Percentiles rank a stretch among this genome's conserved stretches.
Conservation (phyloP, 2,113 vertebrate species). For the Datnioides undecimradiatus region DNA sequence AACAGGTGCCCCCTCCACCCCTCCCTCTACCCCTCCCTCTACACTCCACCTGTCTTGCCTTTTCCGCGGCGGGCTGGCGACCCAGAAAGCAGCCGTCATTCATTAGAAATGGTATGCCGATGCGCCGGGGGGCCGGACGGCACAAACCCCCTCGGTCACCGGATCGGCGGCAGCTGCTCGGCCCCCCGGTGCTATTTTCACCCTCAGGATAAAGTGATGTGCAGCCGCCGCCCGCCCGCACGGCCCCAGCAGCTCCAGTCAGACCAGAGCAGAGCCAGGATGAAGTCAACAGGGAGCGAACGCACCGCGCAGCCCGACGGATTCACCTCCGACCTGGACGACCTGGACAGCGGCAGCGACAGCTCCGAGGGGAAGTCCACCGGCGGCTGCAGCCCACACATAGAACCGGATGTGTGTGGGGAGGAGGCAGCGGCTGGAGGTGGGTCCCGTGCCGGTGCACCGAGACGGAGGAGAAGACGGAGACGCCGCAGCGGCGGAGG, state of each 20-base stretch:
- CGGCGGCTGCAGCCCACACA: conserved; percentile 70
- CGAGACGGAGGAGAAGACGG: conserved; percentile 27
- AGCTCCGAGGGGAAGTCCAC: conserved; percentile 81
- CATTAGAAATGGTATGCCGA: conserved; percentile 83
- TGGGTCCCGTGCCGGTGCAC: accelerated
- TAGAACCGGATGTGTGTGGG: too few species aligned
- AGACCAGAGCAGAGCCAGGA: conserved; percentile 60
- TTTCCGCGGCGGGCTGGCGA: conserved; percentile 71
- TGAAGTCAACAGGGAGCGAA: conserved; percentile 82
- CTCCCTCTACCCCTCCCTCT: conserved; percentile 21
- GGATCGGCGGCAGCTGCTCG: conserved; percentile 86
- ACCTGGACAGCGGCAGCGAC: conserved; percentile 82
- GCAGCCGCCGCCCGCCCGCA: conserved; percentile 58
- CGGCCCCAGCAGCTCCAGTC: conserved; percentile 52
- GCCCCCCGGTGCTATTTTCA: conserved; percentile 85
- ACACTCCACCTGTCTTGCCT: conserved; percentile 85
- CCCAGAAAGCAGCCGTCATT: conserved; percentile 87
- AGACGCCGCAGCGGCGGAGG: conserved; percentile 28
- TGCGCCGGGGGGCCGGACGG: conserved; percentile 75
- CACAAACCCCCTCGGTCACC: conserved; percentile 80
- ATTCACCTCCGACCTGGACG: conserved; percentile 81
- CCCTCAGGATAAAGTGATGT: conserved; percentile 80
- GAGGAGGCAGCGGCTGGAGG: neutral
- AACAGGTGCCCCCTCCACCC: conserved; percentile 78
- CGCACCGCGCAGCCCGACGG: conserved; percentile 67